Conservation (phyloP, 2,113 vertebrate species). For the Glaucidium brasilianum region DNA sequence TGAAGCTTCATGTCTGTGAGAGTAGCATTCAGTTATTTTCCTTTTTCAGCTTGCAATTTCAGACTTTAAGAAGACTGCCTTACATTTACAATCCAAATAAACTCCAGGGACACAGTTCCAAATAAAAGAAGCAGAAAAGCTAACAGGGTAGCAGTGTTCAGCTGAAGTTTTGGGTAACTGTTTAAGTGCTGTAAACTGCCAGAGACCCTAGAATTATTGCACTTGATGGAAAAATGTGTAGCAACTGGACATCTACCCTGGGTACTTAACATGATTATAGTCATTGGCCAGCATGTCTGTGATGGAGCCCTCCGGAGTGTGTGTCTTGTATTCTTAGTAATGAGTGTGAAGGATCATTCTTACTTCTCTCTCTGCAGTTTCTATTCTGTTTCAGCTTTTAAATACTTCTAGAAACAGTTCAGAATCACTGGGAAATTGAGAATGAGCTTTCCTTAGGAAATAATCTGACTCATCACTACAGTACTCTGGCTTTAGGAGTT, state of each 20-base stretch:
- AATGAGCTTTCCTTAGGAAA: not conserved
- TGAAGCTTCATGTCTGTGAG: not conserved
- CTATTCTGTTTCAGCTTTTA: not conserved
- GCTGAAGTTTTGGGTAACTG: not conserved
- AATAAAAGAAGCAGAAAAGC: not conserved
- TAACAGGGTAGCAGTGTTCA: not conserved
- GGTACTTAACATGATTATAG: accelerated
- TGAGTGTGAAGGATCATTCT: not conserved
- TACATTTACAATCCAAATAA: not conserved
- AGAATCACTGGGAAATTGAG: not conserved
- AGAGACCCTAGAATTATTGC: accelerated
- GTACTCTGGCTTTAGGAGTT: not conserved
- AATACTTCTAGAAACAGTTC: not conserved
- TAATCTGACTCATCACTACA: not conserved
- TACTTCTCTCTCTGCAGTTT: not conserved
- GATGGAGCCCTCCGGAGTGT: not conserved
- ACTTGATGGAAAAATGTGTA: not conserved
- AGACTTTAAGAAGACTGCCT: not conserved
- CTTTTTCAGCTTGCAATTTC: not conserved
- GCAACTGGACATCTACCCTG: not conserved
- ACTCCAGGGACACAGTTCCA: not conserved
- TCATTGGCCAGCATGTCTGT: not conserved
- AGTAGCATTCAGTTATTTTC: not conserved
- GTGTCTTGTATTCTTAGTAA: not conserved
- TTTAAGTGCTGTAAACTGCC: not conserved